Conservation (phyloP, 2,888 invertebrate genomes). For the Yponomeuta evonymella region DNA sequence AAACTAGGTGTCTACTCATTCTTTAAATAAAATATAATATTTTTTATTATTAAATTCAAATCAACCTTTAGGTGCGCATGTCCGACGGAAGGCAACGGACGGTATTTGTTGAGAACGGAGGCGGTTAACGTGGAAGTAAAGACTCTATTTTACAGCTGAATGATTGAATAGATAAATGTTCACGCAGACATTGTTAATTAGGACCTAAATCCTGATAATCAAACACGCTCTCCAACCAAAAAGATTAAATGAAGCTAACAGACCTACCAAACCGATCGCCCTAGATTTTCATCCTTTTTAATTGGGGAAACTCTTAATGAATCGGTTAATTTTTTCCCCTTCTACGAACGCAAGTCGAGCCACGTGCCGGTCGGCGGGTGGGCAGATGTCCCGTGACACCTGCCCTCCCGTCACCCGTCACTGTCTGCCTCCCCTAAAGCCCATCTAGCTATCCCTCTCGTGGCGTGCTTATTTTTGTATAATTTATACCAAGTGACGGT, state of each 20-base stretch:
- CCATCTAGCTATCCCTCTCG: constrained; percentile 52
- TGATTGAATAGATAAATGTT: no score
- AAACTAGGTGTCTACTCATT: no score
- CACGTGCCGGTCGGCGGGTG: constrained; percentile 63
- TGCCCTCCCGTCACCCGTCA: constrained; percentile 66
- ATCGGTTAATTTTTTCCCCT: constrained; percentile 60
- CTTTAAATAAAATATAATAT: no score
- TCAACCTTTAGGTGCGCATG: no score
- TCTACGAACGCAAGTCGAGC: constrained; percentile 25
- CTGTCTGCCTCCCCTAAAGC: constrained; percentile 45
- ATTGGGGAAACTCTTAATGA: constrained; percentile 20
- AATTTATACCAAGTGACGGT: constrained; percentile 73
- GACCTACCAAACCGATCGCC: not conserved
- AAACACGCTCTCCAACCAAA: no score
- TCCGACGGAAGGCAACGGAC: no score
- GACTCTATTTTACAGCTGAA: no score
- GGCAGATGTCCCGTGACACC: constrained; percentile 74
- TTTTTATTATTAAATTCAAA: no score
- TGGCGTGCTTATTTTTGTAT: constrained; percentile 70
- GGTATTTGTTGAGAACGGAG: no score
- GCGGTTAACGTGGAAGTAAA: no score
- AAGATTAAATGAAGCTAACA: not conserved
- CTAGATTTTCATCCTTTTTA: constrained; percentile 3
- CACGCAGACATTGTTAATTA: no score
- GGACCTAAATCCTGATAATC: no score